Conservation (phyloP, 2,888 invertebrate species). For the Orchestes rusci region DNA sequence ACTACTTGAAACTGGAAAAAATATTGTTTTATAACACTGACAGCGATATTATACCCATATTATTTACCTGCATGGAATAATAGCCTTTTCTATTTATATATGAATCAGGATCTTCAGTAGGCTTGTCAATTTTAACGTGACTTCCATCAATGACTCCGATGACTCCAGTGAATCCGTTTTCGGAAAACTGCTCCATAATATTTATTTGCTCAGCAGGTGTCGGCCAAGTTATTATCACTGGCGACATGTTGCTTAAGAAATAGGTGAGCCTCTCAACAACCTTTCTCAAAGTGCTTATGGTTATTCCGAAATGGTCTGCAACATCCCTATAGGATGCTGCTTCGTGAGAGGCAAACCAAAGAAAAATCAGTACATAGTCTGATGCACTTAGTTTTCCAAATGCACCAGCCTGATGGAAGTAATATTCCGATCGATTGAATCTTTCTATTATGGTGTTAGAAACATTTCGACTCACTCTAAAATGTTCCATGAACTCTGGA, state of each 20-base stretch:
- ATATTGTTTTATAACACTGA: too few relatives aligned
- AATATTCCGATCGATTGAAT: too few relatives aligned
- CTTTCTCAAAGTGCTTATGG: constrained; percentile 21
- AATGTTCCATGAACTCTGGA: too few relatives aligned
- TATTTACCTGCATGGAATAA: constrained; percentile 18
- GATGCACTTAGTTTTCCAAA: too few relatives aligned
- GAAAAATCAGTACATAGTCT: too few relatives aligned
- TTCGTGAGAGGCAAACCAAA: neutral
- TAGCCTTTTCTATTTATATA: constrained; percentile 18
- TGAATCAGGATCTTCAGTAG: constrained; percentile 15
- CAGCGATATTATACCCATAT: neutral
- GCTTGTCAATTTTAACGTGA: constrained; percentile 20
- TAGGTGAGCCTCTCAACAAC: constrained; percentile 22
- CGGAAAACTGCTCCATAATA: constrained; percentile 10
- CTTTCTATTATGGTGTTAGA: too few relatives aligned
- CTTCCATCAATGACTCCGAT: constrained; percentile 20
- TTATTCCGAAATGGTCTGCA: constrained; percentile 24
- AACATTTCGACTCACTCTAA: too few relatives aligned
- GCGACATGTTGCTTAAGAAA: constrained; percentile 22
- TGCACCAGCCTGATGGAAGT: neutral
- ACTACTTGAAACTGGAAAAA: constrained; percentile 1
- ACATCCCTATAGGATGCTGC: constrained; percentile 9
- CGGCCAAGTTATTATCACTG: constrained; percentile 10
- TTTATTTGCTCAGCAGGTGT: neutral
- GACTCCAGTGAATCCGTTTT: constrained; percentile 20